These are phyloP conservation scores for Xiphorhynchus elegans DNA, from an alignment of 2,113 vertebrate species.

Conservation along the genomic window DNA sequence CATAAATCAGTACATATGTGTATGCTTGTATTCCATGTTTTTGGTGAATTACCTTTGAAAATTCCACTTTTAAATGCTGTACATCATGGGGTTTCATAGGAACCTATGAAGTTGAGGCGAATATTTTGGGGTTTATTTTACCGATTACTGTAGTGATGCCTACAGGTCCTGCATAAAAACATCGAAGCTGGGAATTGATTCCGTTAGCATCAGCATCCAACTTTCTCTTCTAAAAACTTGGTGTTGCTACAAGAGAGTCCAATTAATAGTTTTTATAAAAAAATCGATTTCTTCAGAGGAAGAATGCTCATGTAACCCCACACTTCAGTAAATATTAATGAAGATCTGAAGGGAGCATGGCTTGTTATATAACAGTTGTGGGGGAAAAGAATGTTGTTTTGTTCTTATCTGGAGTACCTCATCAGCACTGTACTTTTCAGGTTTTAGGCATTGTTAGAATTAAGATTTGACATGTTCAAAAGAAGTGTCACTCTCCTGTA, in stretches of 20 bases:
- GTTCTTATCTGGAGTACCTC: background rate
- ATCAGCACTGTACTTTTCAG: background rate
- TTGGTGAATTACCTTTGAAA: background rate
- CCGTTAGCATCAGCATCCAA: background rate
- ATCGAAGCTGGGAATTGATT: background rate
- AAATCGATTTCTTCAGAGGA: background rate
- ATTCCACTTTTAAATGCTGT: background rate
- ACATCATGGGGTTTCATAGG: rapidly evolving
- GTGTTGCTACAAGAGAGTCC: background rate
- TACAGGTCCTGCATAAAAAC: background rate
- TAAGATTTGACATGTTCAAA: background rate
- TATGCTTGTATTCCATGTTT: background rate
- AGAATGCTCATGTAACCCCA: background rate
- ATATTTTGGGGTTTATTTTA: background rate
- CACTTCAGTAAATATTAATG: background rate
- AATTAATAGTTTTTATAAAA: background rate
- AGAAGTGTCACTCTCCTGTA: background rate
- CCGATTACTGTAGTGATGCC: background rate
- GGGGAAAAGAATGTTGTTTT: background rate
- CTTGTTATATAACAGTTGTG: background rate
- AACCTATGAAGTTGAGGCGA: background rate
- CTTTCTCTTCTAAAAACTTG: background rate
- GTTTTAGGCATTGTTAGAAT: background rate
- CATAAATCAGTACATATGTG: background rate
- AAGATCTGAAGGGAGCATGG: background rate